Conservation (phyloP, 2,113 vertebrate genomes). For the Hippocampus barbouri region DNA sequence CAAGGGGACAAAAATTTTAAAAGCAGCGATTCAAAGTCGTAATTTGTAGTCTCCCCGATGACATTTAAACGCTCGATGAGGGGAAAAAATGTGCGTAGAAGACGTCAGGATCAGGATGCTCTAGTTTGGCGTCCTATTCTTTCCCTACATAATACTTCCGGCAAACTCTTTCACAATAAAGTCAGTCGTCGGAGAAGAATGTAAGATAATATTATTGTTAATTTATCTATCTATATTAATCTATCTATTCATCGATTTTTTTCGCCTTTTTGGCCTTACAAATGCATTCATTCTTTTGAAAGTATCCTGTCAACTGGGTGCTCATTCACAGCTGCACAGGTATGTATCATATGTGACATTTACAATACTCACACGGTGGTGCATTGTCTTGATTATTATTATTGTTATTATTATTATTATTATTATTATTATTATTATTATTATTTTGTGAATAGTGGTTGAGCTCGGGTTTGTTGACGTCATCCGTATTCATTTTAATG, state of each 20-base stretch:
- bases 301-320: too few relatives aligned
- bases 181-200: neutral
- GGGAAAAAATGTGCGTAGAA: constrained; percentile 23
- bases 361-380: neutral
- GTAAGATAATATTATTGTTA: too few relatives aligned
- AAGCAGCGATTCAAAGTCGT: neutral
- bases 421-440: too few relatives aligned
- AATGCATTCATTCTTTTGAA: neutral
- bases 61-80: neutral
- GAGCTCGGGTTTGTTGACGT: neutral
- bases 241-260: neutral
- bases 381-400: too few relatives aligned
- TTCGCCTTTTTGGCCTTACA: neutral
- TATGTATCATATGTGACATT: neutral
- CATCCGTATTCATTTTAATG: neutral
- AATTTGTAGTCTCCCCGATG: too few relatives aligned
- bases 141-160: constrained; percentile 15
- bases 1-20: neutral
- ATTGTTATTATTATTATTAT: too few relatives aligned
- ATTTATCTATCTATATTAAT: too few relatives aligned
- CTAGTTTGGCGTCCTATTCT: neutral
- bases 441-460: too few relatives aligned
- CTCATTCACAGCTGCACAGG: neutral
- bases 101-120: constrained; percentile 47
- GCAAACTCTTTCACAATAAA: neutral